Evolutionary conservation across 2,888 invertebrate genomes (phyloP), one percentile per base, ranked within the genome.

Genomic region (Prostheceraeus crozeri): DNA sequence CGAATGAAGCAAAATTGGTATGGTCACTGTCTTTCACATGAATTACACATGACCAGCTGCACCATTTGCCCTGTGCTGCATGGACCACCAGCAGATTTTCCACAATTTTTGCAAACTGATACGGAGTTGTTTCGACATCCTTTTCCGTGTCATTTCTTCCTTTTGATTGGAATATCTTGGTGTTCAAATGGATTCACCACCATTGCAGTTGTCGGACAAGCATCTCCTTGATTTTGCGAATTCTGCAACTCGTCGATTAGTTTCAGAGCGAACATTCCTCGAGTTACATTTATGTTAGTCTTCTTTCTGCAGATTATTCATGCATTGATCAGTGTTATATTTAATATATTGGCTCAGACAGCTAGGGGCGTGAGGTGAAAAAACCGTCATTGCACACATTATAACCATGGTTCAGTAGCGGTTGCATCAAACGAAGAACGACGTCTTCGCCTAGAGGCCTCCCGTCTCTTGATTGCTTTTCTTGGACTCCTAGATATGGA

Each of bases 111-210:
- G 33, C 33, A n/a, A 33, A 33, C 33, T 10, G 33, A 33, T 10
- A n/a, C 33, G n/a, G 33, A 33, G 48, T 48, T 48, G 27, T 48
- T 48, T 48, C 48, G 48, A 14, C 8, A 48, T 25, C 48, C 48
- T 16, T 14, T 40, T 14, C 14, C 40, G 40, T 40, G 40, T 16
- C 14, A 48, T 28, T 48, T 48, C 28, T 28, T 48, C 25, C 48
- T 11, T 48, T 48, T 48, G 40, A 48, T 28, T 25, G 48, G 48
- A 25, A 8, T 8, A 25, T 25, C 28, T 48, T 48, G 48, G 27
- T n/a, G 23, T 14, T 48, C 28, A 14, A 48, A 6, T 28, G 48
- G 48, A 28, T 48, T 11, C 23, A n/a, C n/a, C n/a, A n/a, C n/a
- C n/a, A n/a, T n/a, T n/a, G n/a, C n/a, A n/a, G n/a, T n/a, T n/a